Base-by-base conservation (phyloP, 2,888 invertebrate species). In the Nymphalis c-album region DNA sequence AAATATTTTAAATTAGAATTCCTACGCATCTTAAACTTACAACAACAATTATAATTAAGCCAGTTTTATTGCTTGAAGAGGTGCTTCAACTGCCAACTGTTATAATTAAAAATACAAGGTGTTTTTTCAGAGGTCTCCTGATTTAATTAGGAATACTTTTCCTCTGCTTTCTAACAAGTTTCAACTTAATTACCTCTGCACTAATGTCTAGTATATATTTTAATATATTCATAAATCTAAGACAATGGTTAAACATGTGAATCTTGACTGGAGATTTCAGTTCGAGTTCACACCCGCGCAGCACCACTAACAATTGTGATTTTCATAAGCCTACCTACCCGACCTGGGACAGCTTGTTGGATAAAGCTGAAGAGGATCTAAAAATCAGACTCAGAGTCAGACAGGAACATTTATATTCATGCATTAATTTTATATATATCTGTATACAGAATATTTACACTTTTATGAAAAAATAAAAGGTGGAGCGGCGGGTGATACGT, bases 121-220 rank as follows among this genome's bases (percentile, higher is more conserved):
- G 84, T 85, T 86, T 57, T n/a, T 85, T 83, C 80, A 78, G 75
- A 77, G 77, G 78, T 78, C 31, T 79, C 57, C 57, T 78, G 76
- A 79, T 83, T 88, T 88, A 88, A 89, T 89, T 87, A 87, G 85
- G 85, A 83, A 84, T 82, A 81, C 79, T 85, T 85, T 85, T 83
- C 78, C 77, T 77, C 77, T 81, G 82, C 77, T 79, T 78, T 76
- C 77, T 78, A 83, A 84, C 80, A 84, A 86, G 84, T 87, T 86
- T 80, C 77, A 75, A 80, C 85, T 85, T 88, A 86, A 88, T 88
- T 84, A 87, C 64, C 64, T 73, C 78, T 78, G 77, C 77, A 80
- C 76, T 79, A 81, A 85, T 83, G 82, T 86, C 80, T 81, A 80
- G 7, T 55, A 7, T 53, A 20, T 31, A 16, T 53, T 26, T 31